Base-by-base conservation (phyloP, 2,113 vertebrate species). In the Anarhynchus alexandrinus region DNA sequence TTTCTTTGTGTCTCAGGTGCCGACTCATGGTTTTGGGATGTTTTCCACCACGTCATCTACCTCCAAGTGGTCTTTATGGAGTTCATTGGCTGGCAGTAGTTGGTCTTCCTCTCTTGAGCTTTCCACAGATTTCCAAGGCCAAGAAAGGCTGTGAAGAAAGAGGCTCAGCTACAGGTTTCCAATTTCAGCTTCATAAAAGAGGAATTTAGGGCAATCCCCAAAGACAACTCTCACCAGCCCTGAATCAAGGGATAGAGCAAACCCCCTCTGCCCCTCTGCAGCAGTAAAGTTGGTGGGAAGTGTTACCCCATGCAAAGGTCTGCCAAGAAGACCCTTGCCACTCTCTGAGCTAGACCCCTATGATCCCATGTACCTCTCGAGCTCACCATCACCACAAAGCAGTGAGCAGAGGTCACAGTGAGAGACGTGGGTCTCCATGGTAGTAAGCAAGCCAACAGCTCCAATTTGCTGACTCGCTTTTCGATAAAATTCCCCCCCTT, bases 241-340 rank as follows among this genome's bases (percentile, higher is more conserved):
- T 62, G n/a, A 70, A 69, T 55, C 34, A 70, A 43, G 57, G 21
- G 40, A 25, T 15, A 59, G 10, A 66, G 76, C 26, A 72, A 83
- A 32, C 4, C 2, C 34, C 1, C 0, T 55, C 2, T 1, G 54
- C 49, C 34, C 1, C 0, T 55, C 2, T 1, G 54, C 49, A 58
- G 26, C 17, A 32, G 30, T 23, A 5, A 36, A 66, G 20, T 4
- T 80, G 58, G 38, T 87, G 92, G 51, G 34, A 65, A 61, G 36
- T 13, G 36, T 42, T 16, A 11, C 30, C 10, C 12, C 6, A 3
- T 7, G 26, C 25, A 61, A 40, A 78, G 19, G 23, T 43, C 55
- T 67, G 49, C 47, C 64, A 27, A 73, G 79, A 64, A 51, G 55
- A 42, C 47, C 36, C 58, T 67, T 62, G 61, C 65, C 61, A 47